Evolutionary conservation across 1,140 invertebrate genomes (phyloP).

Genomic region (Panulirus ornatus): DNA sequence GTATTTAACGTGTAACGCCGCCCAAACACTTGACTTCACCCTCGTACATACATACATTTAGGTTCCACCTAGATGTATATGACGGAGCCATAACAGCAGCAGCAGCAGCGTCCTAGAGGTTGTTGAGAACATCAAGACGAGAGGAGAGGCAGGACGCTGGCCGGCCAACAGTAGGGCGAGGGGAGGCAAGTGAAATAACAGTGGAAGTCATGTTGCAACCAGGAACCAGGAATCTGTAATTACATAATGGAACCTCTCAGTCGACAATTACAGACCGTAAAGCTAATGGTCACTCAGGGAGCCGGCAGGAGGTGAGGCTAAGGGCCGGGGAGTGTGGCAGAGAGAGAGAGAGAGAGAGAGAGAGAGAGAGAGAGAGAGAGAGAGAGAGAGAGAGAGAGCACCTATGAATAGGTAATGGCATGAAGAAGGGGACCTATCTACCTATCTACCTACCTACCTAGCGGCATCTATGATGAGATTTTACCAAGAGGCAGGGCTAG

Average conservation of each 20-base stretch:
- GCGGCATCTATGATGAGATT: too few relatives aligned
- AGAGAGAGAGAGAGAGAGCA: neutral
- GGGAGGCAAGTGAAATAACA: slow-evolving; percentile 34
- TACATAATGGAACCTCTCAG: slow-evolving; percentile 68
- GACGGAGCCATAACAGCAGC: too few relatives aligned
- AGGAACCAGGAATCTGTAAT: slow-evolving; percentile 48
- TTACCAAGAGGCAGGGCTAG: too few relatives aligned
- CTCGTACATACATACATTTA: too few relatives aligned
- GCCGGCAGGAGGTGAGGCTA: neutral
- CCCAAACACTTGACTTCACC: too few relatives aligned
- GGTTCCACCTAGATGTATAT: too few relatives aligned
- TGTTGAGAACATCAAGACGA: too few relatives aligned
- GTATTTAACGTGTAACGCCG: too few relatives aligned
- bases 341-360: neutral
- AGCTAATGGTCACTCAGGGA: slow-evolving; percentile 61
- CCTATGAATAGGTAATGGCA: neutral
- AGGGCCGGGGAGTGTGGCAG: neutral
- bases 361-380: neutral
- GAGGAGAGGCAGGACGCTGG: neutral
- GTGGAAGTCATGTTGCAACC: slow-evolving; percentile 46
- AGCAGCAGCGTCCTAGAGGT: too few relatives aligned
- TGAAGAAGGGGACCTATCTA: too few relatives aligned
- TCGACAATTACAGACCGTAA: slow-evolving; percentile 61
- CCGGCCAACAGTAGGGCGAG: neutral
- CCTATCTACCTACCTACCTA: too few relatives aligned